These are phyloP conservation scores for Aptenodytes patagonicus DNA, from an alignment of 2,113 vertebrate genomes.

Conservation along the genomic window DNA sequence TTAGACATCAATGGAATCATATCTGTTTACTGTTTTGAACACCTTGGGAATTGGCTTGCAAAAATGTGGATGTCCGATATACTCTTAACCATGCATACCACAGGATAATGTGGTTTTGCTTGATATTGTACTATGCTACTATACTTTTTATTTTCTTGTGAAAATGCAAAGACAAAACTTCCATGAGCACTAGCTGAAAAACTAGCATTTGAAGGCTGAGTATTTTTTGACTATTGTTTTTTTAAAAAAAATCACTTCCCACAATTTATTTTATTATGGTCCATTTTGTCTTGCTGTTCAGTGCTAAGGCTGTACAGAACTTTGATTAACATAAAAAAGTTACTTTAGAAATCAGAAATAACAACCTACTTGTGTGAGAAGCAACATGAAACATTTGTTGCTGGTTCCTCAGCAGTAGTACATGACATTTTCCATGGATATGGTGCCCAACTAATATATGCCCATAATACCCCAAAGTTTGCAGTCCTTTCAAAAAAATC, in stretches of 20 bases:
- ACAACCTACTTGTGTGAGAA: neutral
- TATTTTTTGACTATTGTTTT: neutral
- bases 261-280: neutral
- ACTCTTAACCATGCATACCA: neutral
- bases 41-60: neutral
- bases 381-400: neutral
- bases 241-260: neutral
- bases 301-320: neutral
- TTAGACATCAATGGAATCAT: neutral
- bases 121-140: neutral
- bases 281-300: neutral
- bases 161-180: neutral
- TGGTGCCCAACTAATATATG: neutral
- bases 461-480: neutral
- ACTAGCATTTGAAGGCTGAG: neutral
- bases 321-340: neutral
- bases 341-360: neutral
- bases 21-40: neutral
- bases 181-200: neutral
- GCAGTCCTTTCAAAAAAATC: neutral
- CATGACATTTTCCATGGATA: neutral
- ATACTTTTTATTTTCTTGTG: neutral
- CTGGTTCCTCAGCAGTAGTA: neutral
- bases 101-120: neutral
- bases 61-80: neutral